Base-by-base conservation (phyloP, 2,797 vertebrate genomes). In the Leptoclinus maculatus region DNA sequence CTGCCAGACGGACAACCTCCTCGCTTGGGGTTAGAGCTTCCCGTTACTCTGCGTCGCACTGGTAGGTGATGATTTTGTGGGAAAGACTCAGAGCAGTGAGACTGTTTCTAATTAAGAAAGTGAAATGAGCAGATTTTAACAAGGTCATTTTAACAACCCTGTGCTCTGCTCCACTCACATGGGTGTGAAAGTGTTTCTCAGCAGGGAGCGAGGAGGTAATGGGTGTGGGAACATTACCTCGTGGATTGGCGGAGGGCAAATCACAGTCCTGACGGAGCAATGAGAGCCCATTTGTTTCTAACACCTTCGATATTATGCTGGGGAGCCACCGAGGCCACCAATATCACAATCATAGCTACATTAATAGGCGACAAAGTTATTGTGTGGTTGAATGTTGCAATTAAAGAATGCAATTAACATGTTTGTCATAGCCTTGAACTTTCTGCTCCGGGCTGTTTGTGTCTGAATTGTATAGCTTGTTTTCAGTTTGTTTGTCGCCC, bases 91-190 rank as follows among this genome's bases (percentile, higher is more conserved):
- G 56, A 66, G 60, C 76, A 13, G 71, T 27, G 59, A 49, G n/a
- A 68, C 59, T 89, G 93, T 88, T 89, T 87, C 82, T 87, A 86
- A 93, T 94, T 90, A 92, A 54, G 74, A 79, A 85, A 71, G 87
- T 73, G 68, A 91, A 91, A 91, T 90, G 80, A 92, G 86, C 80
- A 56, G 86, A 81, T 87, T 92, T 93, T 93, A 93, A 93, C 91
- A 79, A 90, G 89, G 60, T 49, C 13, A 64, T 84, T 87, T 92
- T 84, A 91, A 73, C 67, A 83, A 75, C 66, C 62, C 36, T 67
- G 58, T 62, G 45, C 79, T 87, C 81, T 57, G 49, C 87, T 91
- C 72, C 78, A 59, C 62, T 87, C 86, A 83, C 92, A 84, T 71
- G 83, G 86, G 89, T 90, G 88, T 91, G 87, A 93, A 94, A 89